Conservation (phyloP, 2,797 vertebrate genomes). For the Ptychobarbus kaznakovi region DNA sequence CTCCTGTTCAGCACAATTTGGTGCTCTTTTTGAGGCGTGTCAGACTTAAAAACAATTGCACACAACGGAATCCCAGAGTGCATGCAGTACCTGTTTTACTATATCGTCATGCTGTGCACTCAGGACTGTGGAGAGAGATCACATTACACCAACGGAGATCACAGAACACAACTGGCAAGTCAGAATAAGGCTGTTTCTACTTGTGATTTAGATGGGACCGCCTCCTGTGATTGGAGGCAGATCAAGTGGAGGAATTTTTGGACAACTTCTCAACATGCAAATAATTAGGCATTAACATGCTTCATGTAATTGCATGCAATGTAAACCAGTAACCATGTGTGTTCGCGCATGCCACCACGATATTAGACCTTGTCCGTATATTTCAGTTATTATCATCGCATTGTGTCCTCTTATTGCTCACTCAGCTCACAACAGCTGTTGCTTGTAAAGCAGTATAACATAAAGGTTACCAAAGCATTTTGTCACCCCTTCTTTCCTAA, state of each 20-base stretch:
- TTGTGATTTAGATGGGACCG: not conserved
- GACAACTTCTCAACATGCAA: not conserved
- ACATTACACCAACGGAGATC: not conserved
- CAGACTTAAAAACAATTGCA: slow-evolving; percentile 7
- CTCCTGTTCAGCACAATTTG: slow-evolving; percentile 23
- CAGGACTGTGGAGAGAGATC: slow-evolving; percentile 19
- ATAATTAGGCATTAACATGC: slow-evolving; percentile 6
- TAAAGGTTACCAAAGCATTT: slow-evolving; percentile 51
- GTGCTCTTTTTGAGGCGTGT: slow-evolving; percentile 43
- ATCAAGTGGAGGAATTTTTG: not conserved
- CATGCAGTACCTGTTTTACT: slow-evolving; percentile 30
- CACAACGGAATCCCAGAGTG: not conserved
- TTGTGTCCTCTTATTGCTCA: not conserved
- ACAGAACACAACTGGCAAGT: too few species aligned
- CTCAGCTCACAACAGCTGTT: slow-evolving; percentile 39
- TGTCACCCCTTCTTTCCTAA: slow-evolving; percentile 24
- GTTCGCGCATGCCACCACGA: not conserved
- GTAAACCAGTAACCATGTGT: not conserved
- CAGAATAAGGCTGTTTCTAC: not conserved
- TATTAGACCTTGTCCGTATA: slow-evolving; percentile 12
- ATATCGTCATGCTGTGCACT: slow-evolving; percentile 8
- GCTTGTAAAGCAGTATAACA: slow-evolving; percentile 58
- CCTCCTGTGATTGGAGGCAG: slow-evolving; percentile 1
- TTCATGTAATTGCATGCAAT: not conserved
- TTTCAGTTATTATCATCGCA: not conserved